Percentiles rank a stretch among this genome's conserved stretches.
phyloP scores from a whole-genome alignment of 2,888 invertebrate species.

The Philereme transversata region DNA sequence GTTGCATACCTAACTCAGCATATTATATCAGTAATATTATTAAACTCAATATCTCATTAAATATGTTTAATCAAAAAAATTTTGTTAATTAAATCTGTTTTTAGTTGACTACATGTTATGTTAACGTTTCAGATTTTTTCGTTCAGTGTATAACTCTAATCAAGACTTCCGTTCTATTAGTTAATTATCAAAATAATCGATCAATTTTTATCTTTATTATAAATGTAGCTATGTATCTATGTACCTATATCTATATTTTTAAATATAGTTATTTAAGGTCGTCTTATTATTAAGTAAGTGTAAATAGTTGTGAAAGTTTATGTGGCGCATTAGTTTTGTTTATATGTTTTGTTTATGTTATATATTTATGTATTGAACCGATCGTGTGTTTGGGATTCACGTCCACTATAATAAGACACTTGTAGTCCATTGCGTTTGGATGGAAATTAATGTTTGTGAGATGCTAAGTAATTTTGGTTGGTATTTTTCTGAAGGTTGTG shows the following conservation, averaged over 20 bases:
- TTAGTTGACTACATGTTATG: slow-evolving; percentile 52
- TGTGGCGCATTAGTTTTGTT: slow-evolving; percentile 77
- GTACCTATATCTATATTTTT: slow-evolving; percentile 81
- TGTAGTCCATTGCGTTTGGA: slow-evolving; percentile 33
- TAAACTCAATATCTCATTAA: slow-evolving; percentile 27
- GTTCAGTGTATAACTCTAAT: slow-evolving; percentile 49
- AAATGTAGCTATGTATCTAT: slow-evolving; percentile 79
- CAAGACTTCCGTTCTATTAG: slow-evolving; percentile 70
- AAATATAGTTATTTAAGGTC: slow-evolving; percentile 74
- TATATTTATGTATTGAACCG: slow-evolving; percentile 76
- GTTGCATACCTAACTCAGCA: slow-evolving; percentile 56
- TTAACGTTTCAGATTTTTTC: slow-evolving; percentile 49
- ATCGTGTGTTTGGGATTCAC: slow-evolving; percentile 57
- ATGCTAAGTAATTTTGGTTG: slow-evolving; percentile 34
- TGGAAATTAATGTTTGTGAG: slow-evolving; percentile 35
- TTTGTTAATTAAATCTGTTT: slow-evolving; percentile 37
- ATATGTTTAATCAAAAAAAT: slow-evolving; percentile 11
- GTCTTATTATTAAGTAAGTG: slow-evolving; percentile 76
- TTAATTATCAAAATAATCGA: slow-evolving; percentile 61
- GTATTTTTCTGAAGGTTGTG: slow-evolving; percentile 39
- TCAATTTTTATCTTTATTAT: slow-evolving; percentile 72
- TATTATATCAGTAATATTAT: slow-evolving; percentile 48
- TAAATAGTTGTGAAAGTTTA: slow-evolving; percentile 82
- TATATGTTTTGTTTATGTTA: slow-evolving; percentile 70
- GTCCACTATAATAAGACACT: slow-evolving; percentile 51